phyloP scores from a whole-genome alignment of 2,797 vertebrate genomes.

The Gobio occitaniae region DNA sequence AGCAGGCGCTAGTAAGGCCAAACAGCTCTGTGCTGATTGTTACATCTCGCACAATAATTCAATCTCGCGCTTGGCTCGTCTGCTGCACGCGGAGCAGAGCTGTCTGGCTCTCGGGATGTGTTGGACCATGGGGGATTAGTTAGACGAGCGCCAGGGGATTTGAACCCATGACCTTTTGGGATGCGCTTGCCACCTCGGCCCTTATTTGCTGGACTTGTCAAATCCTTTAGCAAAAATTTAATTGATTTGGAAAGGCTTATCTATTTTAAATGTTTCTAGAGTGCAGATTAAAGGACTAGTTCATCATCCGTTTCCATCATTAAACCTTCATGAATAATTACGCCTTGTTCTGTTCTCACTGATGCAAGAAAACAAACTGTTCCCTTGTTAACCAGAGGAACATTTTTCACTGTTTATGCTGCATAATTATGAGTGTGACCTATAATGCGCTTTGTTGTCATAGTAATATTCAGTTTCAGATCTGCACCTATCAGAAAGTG shows the following conservation, averaged over 20 bases:
- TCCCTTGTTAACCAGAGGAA: constrained; percentile 14
- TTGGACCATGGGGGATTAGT: constrained; percentile 36
- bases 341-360: background rate
- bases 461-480: background rate
- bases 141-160: constrained; percentile 10
- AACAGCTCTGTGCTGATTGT: constrained; percentile 34
- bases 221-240: background rate
- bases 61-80: constrained; percentile 28
- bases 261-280: background rate
- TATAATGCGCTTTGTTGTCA: background rate
- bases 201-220: background rate
- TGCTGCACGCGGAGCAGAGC: background rate
- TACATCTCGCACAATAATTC: constrained; percentile 51
- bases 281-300: background rate
- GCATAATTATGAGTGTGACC: background rate
- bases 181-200: background rate
- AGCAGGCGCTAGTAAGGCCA: background rate
- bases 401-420: background rate
- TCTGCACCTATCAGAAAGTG: background rate
- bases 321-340: background rate
- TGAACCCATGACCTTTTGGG: constrained; percentile 23
- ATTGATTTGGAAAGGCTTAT: background rate
- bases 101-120: constrained; percentile 24
- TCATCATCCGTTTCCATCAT: background rate
- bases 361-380: constrained; percentile 6